A percentile compares a stretch with the other conserved stretches of the same genome.
Evolutionary conservation across 1,140 invertebrate genomes (phyloP).

Genomic region (Calosoma granatense): DNA sequence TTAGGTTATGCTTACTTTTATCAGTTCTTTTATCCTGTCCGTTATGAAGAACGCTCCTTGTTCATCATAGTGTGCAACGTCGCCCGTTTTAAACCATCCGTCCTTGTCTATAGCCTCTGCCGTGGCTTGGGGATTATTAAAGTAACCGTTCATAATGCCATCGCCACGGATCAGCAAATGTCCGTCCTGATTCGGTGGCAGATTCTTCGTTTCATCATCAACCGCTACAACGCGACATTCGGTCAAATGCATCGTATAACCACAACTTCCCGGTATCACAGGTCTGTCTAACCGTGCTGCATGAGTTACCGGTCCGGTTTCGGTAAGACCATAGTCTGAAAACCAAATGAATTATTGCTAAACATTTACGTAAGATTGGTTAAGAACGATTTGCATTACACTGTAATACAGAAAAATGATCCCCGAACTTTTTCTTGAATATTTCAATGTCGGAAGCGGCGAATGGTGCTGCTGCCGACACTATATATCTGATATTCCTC

Average conservation of each 20-base stretch:
- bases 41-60: conserved; percentile 50
- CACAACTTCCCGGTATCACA: not conserved
- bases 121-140: conserved; percentile 51
- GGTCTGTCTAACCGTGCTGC: conserved; percentile 22
- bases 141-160: conserved; percentile 62
- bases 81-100: conserved; percentile 64
- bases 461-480: conserved; percentile 64
- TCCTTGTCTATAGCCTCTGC: conserved; percentile 46
- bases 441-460: conserved; percentile 45
- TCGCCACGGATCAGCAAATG: conserved; percentile 52
- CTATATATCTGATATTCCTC: conserved; percentile 39
- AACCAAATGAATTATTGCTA: not conserved
- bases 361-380: not conserved
- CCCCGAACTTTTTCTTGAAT: conserved; percentile 36
- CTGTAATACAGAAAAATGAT: conserved; percentile 32
- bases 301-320: conserved; percentile 41
- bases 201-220: conserved; percentile 36
- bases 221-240: conserved; percentile 14
- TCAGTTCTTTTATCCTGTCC: conserved; percentile 68
- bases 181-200: conserved; percentile 39
- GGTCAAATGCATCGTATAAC: conserved; percentile 3
- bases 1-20: conserved; percentile 59
- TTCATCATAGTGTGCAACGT: conserved; percentile 54
- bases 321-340: conserved; percentile 55
- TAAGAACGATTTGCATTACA: conserved; percentile 26